Base-by-base conservation (phyloP, 2,797 vertebrate genomes). In the Spinus olivaceus region DNA sequence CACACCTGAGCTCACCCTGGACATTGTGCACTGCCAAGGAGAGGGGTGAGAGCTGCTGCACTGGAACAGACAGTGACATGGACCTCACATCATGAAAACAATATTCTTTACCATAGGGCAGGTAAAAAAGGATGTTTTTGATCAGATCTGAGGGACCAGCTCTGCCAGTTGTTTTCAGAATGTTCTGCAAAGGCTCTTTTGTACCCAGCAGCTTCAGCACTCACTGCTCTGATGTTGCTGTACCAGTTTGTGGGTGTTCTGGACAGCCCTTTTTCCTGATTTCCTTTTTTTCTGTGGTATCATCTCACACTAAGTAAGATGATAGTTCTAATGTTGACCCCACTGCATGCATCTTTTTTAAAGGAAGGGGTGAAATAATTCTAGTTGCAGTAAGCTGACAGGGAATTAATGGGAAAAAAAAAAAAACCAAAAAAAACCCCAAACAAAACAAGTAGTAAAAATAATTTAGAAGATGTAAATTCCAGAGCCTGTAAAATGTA, bases 141-240 rank as follows among this genome's bases (percentile, higher is more conserved):
- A 66, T 70, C 47, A 80, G 66, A 74, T 91, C 24, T 60, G 90
- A 90, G 65, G 41, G 56, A 61, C n/a, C 35, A 54, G n/a, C 80
- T 88, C 84, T 95, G 76, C 86, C 84, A 73, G 44, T 47, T 66
- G 50, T 78, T 94, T 92, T 66, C 81, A 86, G 84, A 93, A 76
- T 78, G 64, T 81, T 70, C 28, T 69, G 41, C 63, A 81, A 69
- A 65, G 53, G 32, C 17, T 47, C 21, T 93, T 89, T 77, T 92
- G 83, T 76, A 22, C 30, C 13, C 9, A 67, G 37, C 11, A 22
- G 56, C 51, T 53, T 79, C 86, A 81, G 32, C 59, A 57, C 74
- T 91, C 54, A 22, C 24, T 23, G 35, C 47, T 30, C 32, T 70
- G 14, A 64, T 54, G 46, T 78, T 51, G 57, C 32, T 50, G 14